Percentiles rank a stretch among this genome's conserved stretches.
phyloP scores from a whole-genome alignment of 2,113 vertebrate genomes.

The Apeltes quadracus region DNA sequence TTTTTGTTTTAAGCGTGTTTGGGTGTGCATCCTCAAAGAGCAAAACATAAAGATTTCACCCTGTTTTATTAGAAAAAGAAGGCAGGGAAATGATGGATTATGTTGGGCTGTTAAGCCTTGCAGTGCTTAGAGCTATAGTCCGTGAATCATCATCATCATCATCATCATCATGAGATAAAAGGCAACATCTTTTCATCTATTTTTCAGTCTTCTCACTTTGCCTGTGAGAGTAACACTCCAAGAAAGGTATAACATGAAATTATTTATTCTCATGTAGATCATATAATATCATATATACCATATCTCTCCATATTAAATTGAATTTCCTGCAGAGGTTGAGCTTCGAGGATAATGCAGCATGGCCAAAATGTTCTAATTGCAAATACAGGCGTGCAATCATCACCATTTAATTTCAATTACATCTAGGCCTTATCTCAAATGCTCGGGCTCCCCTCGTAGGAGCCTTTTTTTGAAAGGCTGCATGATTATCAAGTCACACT shows the following conservation, averaged over 20 bases:
- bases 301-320: slow-evolving; percentile 50
- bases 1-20: slow-evolving; percentile 32
- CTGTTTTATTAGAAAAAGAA: slow-evolving; percentile 28
- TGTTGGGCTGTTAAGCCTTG: slow-evolving; percentile 53
- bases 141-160: slow-evolving; percentile 55
- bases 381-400: slow-evolving; percentile 51
- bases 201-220: slow-evolving; percentile 43
- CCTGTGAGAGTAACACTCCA: slow-evolving; percentile 28
- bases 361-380: slow-evolving; percentile 53
- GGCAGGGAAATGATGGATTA: slow-evolving; percentile 53
- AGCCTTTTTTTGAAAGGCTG: slow-evolving; percentile 49
- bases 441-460: slow-evolving; percentile 39
- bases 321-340: slow-evolving; percentile 51
- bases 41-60: slow-evolving; percentile 36
- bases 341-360: slow-evolving; percentile 40
- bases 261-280: slow-evolving; percentile 54
- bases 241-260: slow-evolving; percentile 42
- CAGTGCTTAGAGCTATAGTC: slow-evolving; percentile 53
- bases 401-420: slow-evolving; percentile 61
- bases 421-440: slow-evolving; percentile 54
- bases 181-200: slow-evolving; percentile 57
- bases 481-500: slow-evolving; percentile 43
- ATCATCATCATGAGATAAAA: slow-evolving; percentile 63
- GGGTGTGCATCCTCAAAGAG: slow-evolving; percentile 30
- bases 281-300: too few species aligned